Evolutionary conservation across 2,888 invertebrate species (phyloP).

Genomic region (Thalpophila matura): DNA sequence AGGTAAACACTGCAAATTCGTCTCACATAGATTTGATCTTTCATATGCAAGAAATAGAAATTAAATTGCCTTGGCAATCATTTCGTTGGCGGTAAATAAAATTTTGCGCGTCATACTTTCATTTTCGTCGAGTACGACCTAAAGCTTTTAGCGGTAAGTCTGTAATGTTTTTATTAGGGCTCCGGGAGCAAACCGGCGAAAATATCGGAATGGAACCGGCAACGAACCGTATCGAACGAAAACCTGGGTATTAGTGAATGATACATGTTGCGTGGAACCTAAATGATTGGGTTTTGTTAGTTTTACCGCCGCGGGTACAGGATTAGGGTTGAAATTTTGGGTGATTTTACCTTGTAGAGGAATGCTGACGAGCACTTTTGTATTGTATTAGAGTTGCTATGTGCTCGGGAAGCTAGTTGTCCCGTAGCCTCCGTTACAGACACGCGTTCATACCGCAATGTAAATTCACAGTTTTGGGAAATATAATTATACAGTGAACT

Average conservation of each 20-base stretch:
- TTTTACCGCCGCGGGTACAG: conserved; percentile 4
- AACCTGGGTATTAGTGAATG: conserved; percentile 44
- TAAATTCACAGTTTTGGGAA: no score
- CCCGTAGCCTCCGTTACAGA: no score
- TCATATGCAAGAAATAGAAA: conserved; percentile 11
- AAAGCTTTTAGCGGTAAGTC: conserved; percentile 61
- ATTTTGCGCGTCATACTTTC: conserved; percentile 47
- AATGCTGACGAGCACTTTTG: no score
- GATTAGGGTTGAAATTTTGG: no score
- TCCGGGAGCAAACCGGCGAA: conserved; percentile 24
- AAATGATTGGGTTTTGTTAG: conserved; percentile 30
- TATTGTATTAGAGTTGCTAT: no score
- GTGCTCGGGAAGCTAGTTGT: no score
- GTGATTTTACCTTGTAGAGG: no score
- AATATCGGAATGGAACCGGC: conserved; percentile 33
- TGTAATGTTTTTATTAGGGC: conserved; percentile 63
- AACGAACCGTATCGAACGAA: conserved; percentile 20
- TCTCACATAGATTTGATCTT: conserved; percentile 24
- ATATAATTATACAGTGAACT: no score
- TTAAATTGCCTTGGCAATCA: conserved; percentile 2
- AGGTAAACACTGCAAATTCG: neutral
- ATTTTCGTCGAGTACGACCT: conserved; percentile 58
- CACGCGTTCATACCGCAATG: no score
- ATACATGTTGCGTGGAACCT: conserved; percentile 31
- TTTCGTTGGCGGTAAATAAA: conserved; percentile 37